Evolutionary conservation across 2,888 invertebrate genomes (phyloP), one percentile per base, ranked within the genome.

Genomic region (Lasius fuliginosus): DNA sequence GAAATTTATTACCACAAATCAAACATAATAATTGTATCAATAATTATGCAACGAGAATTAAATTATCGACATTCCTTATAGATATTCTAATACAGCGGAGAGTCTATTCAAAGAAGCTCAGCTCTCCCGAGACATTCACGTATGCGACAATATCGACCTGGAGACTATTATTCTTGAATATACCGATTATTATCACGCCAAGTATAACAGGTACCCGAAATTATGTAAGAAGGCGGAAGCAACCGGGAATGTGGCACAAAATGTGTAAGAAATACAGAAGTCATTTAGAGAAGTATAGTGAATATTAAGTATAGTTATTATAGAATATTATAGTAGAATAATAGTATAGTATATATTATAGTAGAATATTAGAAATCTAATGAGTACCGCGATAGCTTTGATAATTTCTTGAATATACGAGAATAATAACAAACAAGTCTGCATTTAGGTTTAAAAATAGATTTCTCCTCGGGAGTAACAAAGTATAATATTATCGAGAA

Each of bases 141-240:
- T 99, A 56, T 99, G 99, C 94, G 99, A 99, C 93, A 99, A 99
- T 92, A 97, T 99, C 83, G 98, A 99, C 94, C 95, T 99, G 93
- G 98, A 98, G 87, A 97, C 97, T 62, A 97, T 99, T 89, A 95
- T 99, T 83, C 97, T 98, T 96, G 99, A 99, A 92, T 99, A 98
- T 95, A 97, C 97, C 93, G 97, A 97, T 87, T 99, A 98, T 95
- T 98, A 98, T 94, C 96, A 97, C 91, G 95, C 98, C 64, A 97
- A 98, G 92, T 99, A 98, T 95, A 97, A 98, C 94, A 98, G 97
- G 94, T 97, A 97, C 94, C 99, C 99, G 0, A 97, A 97, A 95
- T 97, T 99, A 89, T 96, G 97, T 74, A 97, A 97, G 91, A 96
- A 96, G 91, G 92, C 95, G 42, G 95, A 95, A 49, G 15, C 36